Evolutionary conservation across 2,888 invertebrate genomes (phyloP).

Genomic region (Perithous albicinctus): DNA sequence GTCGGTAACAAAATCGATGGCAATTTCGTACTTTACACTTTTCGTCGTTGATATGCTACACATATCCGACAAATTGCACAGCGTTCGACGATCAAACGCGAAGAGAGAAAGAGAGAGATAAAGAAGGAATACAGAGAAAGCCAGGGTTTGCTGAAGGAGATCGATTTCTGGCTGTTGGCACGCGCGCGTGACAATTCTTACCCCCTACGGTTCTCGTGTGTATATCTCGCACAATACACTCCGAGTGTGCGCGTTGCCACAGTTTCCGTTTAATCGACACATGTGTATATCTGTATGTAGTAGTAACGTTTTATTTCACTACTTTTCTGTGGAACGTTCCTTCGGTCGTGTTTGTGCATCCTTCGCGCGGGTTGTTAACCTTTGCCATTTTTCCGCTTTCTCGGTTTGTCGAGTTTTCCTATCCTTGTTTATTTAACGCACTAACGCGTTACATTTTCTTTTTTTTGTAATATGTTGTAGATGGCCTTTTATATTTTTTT

Average conservation of each 20-base stretch:
- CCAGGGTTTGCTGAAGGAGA: not conserved
- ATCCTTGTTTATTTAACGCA: too few species aligned
- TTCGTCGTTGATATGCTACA: too few species aligned
- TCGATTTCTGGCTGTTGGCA: constrained; percentile 26
- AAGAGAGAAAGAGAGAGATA: not conserved
- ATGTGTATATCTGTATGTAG: not conserved
- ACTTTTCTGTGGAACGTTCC: not conserved
- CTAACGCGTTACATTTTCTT: too few species aligned
- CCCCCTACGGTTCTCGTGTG: too few species aligned
- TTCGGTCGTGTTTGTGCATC: not conserved
- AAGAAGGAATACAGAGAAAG: not conserved
- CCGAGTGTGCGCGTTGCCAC: constrained; percentile 9
- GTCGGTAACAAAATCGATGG: too few species aligned
- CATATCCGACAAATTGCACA: too few species aligned
- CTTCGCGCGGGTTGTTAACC: not conserved
- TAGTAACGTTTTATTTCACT: not conserved
- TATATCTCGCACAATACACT: not conserved
- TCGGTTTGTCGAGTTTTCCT: not conserved
- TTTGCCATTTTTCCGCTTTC: not conserved
- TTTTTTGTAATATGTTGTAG: too few species aligned
- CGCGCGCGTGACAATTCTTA: constrained; percentile 21
- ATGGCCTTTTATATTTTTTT: too few species aligned
- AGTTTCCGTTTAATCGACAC: not conserved
- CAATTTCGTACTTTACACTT: too few species aligned
- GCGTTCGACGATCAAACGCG: not conserved